phyloP scores from a whole-genome alignment of 2,797 vertebrate species.

The Galaxias olidus region DNA sequence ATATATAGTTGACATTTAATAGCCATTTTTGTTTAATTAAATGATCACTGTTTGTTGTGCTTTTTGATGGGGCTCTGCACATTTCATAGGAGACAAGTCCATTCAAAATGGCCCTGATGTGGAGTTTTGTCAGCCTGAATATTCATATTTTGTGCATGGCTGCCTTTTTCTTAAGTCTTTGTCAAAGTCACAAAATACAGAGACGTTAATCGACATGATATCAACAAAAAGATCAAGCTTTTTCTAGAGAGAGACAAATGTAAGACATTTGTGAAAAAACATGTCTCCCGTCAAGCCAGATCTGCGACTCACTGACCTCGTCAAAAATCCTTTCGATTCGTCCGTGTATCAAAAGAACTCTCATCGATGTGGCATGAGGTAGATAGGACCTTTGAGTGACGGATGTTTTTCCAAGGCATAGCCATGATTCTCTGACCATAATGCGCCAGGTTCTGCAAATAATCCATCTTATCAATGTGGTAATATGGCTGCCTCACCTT shows the following conservation, averaged over 20 bases:
- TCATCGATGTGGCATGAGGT: conserved; percentile 62
- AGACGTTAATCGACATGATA: neutral
- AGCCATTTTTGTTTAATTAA: conserved; percentile 56
- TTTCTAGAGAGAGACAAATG: too few relatives aligned
- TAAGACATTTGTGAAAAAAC: neutral
- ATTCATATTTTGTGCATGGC: conserved; percentile 30
- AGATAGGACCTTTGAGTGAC: conserved; percentile 51
- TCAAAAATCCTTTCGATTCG: conserved; percentile 52
- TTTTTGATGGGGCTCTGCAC: conserved; percentile 40
- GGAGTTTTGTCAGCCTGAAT: too few relatives aligned
- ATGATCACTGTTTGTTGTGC: conserved; percentile 38
- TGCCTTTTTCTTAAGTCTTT: conserved; percentile 25
- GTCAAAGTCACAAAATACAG: conserved; percentile 1
- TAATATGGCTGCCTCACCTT: conserved; percentile 49
- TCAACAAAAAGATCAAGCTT: too few relatives aligned
- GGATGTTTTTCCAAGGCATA: conserved; percentile 65
- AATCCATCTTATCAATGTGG: conserved; percentile 57
- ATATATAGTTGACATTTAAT: conserved; percentile 38
- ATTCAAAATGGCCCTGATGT: conserved; percentile 12
- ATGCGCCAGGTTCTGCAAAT: conserved; percentile 54
- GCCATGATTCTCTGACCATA: conserved; percentile 53
- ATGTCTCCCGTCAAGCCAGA: too few relatives aligned
- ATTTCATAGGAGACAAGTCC: conserved; percentile 36
- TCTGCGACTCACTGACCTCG: neutral
- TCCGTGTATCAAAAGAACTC: conserved; percentile 36